Evolutionary conservation across 2,797 vertebrate genomes (phyloP), one percentile per base, ranked within the genome.

Genomic region (Hyperoplus lanceolatus): DNA sequence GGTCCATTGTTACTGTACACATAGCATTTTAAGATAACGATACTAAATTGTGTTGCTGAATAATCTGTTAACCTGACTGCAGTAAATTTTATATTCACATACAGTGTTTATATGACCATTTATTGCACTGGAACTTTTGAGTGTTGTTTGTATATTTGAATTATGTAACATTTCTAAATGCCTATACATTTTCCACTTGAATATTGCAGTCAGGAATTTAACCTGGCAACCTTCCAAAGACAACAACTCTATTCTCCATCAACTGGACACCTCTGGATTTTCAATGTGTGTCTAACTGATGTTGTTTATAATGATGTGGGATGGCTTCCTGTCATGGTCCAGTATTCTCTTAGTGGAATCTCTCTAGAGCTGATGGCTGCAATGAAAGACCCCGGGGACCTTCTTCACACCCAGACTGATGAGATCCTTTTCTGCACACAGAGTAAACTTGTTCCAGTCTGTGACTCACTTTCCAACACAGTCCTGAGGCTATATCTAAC

Each of bases 401-500:
- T 15, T 49, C 4, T 8, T 18, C 0, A 48, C n/a, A 57, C 14
- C 53, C 42, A 21, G 45, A 13, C 62, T 55, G 39, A 63, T 66
- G 45, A 63, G 69, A 43, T 5, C 21, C 13, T 46, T 11, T n/a
- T 63, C 60, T 58, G 48, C 42, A 13, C 21, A 29, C 16, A 6
- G 14, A 39, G 4, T 15, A 54, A 38, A 36, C 53, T 42, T 46
- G 1, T 75, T 77, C 54, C 77, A 53, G 67, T 57, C 64, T 45
- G 60, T 85, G 90, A 90, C 70, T 90, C 71, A 83, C 42, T 42
- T 55, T 41, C 43, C 16, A 64, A 53, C 42, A n/a, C 57, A 13
- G 59, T 66, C 63, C 67, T 0, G 2, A 16, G 53, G 73, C 62
- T 64, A 4, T 49, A 45, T 80, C 50, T 65, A 69, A 79, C 64